Evolutionary conservation across 2,797 vertebrate species (phyloP).

Genomic region (Callimico goeldii): DNA sequence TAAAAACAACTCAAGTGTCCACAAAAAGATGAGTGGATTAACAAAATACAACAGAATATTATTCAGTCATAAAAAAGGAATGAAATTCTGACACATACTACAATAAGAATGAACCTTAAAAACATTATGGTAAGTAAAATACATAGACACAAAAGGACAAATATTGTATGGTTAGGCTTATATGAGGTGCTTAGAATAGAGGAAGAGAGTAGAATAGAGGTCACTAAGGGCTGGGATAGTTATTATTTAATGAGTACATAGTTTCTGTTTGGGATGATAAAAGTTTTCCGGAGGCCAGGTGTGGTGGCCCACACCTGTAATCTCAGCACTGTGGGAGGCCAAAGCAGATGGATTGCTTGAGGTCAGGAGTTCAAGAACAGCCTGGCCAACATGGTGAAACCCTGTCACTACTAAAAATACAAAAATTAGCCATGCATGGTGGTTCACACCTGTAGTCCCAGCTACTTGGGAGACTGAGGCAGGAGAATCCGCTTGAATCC

Average conservation of each 20-base stretch:
- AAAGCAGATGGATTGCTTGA: no score
- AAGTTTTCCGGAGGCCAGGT: neutral
- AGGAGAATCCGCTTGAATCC: no score
- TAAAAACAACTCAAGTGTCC: neutral
- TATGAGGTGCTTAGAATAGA: neutral
- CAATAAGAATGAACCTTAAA: neutral
- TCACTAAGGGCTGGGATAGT: neutral
- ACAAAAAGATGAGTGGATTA: neutral
- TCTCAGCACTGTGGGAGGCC: no score
- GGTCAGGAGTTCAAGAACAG: no score
- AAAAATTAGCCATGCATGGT: no score
- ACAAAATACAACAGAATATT: neutral
- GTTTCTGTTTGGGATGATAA: neutral
- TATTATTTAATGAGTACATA: neutral
- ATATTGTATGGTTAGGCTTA: neutral
- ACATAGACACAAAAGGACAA: slow-evolving; percentile 18
- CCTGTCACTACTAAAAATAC: no score
- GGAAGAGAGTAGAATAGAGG: neutral
- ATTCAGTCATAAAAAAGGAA: neutral
- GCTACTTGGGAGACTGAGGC: no score
- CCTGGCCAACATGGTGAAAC: no score
- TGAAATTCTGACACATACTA: neutral
- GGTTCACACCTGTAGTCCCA: no score
- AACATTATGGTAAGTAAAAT: neutral
- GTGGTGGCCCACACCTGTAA: no score